Evolutionary conservation across 2,797 vertebrate species (phyloP), one percentile per base, ranked within the genome.

Genomic region (Alosa sapidissima): DNA sequence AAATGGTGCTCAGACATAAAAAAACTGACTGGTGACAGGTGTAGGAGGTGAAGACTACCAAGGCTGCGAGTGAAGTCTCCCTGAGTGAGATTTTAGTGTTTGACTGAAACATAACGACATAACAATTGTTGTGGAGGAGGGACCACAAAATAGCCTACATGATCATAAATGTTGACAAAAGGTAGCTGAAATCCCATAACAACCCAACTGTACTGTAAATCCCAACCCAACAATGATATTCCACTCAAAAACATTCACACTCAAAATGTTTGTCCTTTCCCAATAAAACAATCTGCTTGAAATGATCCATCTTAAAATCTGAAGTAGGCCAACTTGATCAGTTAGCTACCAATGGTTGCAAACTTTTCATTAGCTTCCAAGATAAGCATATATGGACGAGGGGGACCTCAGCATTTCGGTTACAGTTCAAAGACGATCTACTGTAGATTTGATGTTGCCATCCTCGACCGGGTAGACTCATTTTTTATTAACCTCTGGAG

Each of bases 271-370:
- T 36, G 28, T 28, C 28, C 28, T 28, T 28, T 28, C 33, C 33
- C 11, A 72, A 14, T 41, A 72, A 72, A 11, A 68, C 62, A 9
- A 68, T 72, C 62, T 33, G 24, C 28, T 68, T 68, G 62, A 68
- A 68, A 68, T 33, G 62, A 28, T 33, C 65, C 11, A 72, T 72
- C 33, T 72, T 41, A 9, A 14, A 72, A 72, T 41, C 33, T 72
- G 54, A 55, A 55, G 54, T 55, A 72, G 28, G 65, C 65, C 65
- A 72, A 72, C 28, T 72, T 72, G 65, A 72, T 36, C 28, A 36
- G 65, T 36, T 36, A 33, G 14, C 33, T 72, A 41, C 65, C 19
- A 55, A 55, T 55, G 54, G 5, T 33, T 72, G 54, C 65, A 16
- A 72, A 24, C 33, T 11, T 41, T 72, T 72, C 33, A 72, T 72